Conservation (phyloP, 2,113 vertebrate genomes). For the Colius striatus region DNA sequence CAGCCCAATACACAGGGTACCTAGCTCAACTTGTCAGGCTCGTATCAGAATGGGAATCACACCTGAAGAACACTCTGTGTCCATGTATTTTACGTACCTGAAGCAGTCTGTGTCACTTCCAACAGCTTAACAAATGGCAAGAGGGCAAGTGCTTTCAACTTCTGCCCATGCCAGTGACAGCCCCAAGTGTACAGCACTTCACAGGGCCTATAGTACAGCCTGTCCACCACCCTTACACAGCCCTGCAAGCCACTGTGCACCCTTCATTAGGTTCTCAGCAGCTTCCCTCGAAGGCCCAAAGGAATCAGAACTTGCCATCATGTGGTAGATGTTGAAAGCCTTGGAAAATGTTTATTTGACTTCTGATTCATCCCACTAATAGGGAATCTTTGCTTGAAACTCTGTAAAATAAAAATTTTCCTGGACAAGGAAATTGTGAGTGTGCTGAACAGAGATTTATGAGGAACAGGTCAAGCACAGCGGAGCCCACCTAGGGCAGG, state of each 20-base stretch:
- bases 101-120: background rate
- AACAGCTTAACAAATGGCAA: background rate
- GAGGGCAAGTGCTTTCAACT: background rate
- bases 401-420: background rate
- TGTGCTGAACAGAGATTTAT: background rate
- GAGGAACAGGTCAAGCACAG: background rate
- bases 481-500: fast-evolving
- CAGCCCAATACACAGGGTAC: background rate
- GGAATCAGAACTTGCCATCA: background rate
- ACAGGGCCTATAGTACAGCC: background rate
- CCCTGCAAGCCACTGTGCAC: background rate
- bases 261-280: background rate
- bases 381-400: background rate
- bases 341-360: background rate
- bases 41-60: background rate
- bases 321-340: background rate
- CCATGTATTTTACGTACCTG: background rate
- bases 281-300: background rate
- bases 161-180: background rate
- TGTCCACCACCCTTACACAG: background rate
- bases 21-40: background rate
- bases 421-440: background rate
- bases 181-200: background rate
- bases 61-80: background rate
- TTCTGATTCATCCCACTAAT: background rate